Conservation (phyloP, 2,113 vertebrate genomes). For the Manacus vitellinus region DNA sequence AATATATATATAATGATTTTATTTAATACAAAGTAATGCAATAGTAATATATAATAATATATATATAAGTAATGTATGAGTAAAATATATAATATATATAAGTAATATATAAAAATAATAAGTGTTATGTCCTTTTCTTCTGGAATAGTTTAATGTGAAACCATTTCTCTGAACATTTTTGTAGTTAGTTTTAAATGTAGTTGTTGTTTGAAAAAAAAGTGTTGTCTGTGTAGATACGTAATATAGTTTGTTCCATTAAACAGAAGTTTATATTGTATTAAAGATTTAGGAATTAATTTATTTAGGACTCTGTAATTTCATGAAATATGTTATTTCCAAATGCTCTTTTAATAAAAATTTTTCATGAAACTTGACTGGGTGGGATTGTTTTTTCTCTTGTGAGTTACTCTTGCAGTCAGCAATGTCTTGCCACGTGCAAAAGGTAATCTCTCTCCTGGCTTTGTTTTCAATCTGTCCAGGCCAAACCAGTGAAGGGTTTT, state of each 20-base stretch:
- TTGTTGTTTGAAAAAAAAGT: conserved; percentile 78
- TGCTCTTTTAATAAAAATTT: neutral
- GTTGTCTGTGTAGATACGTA: conserved; percentile 80
- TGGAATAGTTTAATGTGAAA: conserved; percentile 74
- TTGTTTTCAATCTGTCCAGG: neutral
- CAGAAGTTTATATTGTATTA: conserved; percentile 89
- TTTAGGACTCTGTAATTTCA: conserved; percentile 87
- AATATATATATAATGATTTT: neutral
- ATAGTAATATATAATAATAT: neutral
- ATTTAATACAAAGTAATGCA: neutral
- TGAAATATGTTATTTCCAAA: neutral
- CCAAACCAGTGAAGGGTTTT: neutral
- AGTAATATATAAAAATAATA: neutral
- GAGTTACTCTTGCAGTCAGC: neutral
- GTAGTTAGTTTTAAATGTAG: conserved; percentile 78
- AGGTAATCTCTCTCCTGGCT: neutral
- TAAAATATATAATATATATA: neutral
- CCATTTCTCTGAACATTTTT: conserved; percentile 75
- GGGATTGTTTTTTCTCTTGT: neutral
- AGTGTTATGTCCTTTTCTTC: conserved; percentile 72
- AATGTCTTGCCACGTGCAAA: neutral
- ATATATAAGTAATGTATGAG: neutral
- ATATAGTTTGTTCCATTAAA: conserved; percentile 82
- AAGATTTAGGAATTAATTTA: conserved; percentile 86
- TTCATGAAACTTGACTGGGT: neutral